Evolutionary conservation across 2,888 invertebrate genomes (phyloP).

Genomic region (Drosophila falleni): DNA sequence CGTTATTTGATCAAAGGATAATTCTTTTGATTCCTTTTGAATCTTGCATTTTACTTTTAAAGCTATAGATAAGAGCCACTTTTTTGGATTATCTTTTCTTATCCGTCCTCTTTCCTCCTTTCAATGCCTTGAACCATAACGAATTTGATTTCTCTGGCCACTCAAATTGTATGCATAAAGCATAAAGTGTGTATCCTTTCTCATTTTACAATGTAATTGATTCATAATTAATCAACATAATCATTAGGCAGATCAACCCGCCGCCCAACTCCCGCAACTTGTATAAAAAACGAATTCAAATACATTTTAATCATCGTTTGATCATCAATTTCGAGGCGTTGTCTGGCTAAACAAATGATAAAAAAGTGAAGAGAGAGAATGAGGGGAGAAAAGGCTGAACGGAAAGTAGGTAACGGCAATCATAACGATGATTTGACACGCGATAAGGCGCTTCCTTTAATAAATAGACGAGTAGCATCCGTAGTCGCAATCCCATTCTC

Average conservation of each 20-base stretch:
- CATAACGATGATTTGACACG: slow-evolving; percentile 83
- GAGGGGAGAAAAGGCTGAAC: not conserved
- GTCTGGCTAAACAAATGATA: slow-evolving; percentile 53
- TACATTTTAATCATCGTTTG: slow-evolving; percentile 80
- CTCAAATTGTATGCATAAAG: not conserved
- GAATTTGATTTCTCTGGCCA: slow-evolving; percentile 33
- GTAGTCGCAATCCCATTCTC: not conserved
- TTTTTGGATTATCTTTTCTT: not conserved
- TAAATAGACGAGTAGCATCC: slow-evolving; percentile 24
- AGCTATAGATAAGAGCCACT: not conserved
- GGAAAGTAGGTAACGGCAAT: slow-evolving; percentile 62
- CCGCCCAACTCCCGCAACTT: not conserved
- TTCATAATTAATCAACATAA: slow-evolving; percentile 77
- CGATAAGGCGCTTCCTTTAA: slow-evolving; percentile 68
- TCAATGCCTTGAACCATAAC: slow-evolving; percentile 22
- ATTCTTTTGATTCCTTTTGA: not conserved
- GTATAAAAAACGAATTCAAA: slow-evolving; percentile 37
- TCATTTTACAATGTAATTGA: slow-evolving; percentile 75
- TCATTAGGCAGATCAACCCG: slow-evolving; percentile 62
- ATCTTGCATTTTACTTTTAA: not conserved
- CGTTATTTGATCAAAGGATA: not conserved
- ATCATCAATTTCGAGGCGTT: slow-evolving; percentile 78
- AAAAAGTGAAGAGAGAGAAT: slow-evolving; percentile 12
- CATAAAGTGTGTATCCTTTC: slow-evolving; percentile 6
- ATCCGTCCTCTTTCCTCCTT: not conserved